Conservation (phyloP, 2,888 invertebrate species). For the Standfussiana lucernea region DNA sequence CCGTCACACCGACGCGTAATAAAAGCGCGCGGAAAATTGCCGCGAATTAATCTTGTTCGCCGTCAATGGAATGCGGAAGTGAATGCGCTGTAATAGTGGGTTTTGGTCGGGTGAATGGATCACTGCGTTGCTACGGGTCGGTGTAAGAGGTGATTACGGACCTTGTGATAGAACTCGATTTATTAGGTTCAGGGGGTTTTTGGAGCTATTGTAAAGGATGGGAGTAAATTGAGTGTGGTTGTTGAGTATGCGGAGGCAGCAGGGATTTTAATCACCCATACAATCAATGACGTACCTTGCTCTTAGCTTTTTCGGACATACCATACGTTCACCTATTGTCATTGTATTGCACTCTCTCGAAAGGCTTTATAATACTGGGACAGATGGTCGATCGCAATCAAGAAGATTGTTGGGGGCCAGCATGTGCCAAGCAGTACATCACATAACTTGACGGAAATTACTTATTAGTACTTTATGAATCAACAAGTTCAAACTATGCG, state of each 20-base stretch:
- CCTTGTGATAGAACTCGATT: conserved; percentile 28
- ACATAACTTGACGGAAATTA: background rate
- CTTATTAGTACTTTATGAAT: background rate
- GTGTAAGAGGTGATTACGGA: conserved; percentile 40
- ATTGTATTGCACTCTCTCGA: background rate
- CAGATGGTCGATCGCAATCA: background rate
- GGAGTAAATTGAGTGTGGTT: conserved; percentile 15
- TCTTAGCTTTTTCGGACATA: background rate
- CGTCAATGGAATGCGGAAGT: conserved; percentile 54
- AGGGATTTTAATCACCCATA: background rate
- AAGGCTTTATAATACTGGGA: background rate
- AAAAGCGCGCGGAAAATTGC: conserved; percentile 59
- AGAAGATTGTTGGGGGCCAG: background rate
- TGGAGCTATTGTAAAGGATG: conserved; percentile 11
- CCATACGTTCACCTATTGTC: background rate
- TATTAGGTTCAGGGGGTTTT: conserved; percentile 29
- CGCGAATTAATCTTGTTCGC: conserved; percentile 57
- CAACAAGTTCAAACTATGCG: background rate
- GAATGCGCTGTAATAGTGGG: conserved; percentile 46
- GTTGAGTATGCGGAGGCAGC: background rate
- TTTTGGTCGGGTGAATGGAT: conserved; percentile 36
- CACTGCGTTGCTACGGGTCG: conserved; percentile 7
- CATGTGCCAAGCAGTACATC: background rate
- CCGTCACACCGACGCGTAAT: conserved; percentile 64
- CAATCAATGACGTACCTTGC: background rate